Conservation (phyloP, 2,888 invertebrate genomes). For the Drosophila diplacantha region DNA sequence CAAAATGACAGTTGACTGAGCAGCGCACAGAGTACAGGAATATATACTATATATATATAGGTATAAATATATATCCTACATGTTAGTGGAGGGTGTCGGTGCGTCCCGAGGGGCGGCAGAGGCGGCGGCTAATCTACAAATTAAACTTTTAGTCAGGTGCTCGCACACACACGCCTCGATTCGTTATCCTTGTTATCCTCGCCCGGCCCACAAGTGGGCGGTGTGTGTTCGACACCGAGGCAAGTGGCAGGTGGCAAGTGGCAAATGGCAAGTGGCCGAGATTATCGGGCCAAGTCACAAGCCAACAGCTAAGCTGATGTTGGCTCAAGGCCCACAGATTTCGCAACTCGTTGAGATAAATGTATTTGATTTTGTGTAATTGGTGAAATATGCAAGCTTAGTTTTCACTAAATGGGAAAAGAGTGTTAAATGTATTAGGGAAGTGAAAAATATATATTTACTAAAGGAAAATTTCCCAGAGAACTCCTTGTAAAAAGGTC, state of each 20-base stretch:
- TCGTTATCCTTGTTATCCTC: slow-evolving; percentile 12
- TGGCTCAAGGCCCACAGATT: not conserved
- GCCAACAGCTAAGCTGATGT: slow-evolving; percentile 7
- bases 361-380: not conserved
- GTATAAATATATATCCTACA: not conserved
- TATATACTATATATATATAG: slow-evolving; percentile 2
- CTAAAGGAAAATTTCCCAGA: not conserved
- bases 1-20: slow-evolving; percentile 28
- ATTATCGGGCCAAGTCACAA: slow-evolving; percentile 22
- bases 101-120: slow-evolving; percentile 1
- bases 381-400: no score
- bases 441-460: not conserved
- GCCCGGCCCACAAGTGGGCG: slow-evolving; percentile 10
- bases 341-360: not conserved
- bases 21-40: slow-evolving; percentile 1
- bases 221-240: slow-evolving; percentile 13
- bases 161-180: slow-evolving; percentile 7
- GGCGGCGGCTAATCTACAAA: slow-evolving; percentile 26
- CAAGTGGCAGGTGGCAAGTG: slow-evolving; percentile 8
- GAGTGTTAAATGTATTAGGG: not conserved
- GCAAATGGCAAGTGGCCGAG: slow-evolving; percentile 11
- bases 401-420: not conserved
- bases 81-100: not conserved
- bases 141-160: slow-evolving; percentile 30
- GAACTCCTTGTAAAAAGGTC: not conserved